Conservation (phyloP, 2,888 invertebrate genomes). For the Melolontha melolontha region DNA sequence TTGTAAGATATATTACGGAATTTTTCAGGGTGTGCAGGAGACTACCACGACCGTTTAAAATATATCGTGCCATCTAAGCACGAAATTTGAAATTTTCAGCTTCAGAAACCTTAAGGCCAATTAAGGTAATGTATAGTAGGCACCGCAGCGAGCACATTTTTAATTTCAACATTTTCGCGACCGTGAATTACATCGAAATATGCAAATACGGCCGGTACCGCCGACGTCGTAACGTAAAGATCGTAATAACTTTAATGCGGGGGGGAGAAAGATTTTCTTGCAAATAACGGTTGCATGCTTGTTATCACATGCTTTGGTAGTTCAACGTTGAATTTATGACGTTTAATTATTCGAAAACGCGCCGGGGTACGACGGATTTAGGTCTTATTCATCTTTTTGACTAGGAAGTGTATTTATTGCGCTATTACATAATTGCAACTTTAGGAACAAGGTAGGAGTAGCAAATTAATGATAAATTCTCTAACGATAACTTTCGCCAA, state of each 20-base stretch:
- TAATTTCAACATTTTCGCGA: slow-evolving; percentile 50
- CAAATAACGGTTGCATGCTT: slow-evolving; percentile 11
- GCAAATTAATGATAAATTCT: no score
- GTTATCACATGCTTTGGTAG: slow-evolving; percentile 19
- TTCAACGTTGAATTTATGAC: slow-evolving; percentile 13
- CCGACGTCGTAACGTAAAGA: slow-evolving; percentile 17
- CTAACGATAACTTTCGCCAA: no score
- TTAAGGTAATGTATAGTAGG: slow-evolving; percentile 52
- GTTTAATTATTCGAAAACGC: slow-evolving; percentile 13
- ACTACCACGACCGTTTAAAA: no score
- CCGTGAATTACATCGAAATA: slow-evolving; percentile 49
- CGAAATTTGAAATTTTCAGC: slow-evolving; percentile 55
- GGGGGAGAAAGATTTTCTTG: no score
- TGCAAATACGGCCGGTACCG: slow-evolving; percentile 50
- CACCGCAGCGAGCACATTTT: slow-evolving; percentile 51
- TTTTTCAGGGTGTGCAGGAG: no score
- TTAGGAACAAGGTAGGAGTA: no score
- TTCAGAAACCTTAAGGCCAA: slow-evolving; percentile 52
- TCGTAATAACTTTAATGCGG: slow-evolving; percentile 44
- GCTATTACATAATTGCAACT: no score
- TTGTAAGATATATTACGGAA: no score
- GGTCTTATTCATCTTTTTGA: no score
- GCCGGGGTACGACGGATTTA: no score
- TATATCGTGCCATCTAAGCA: slow-evolving; percentile 49
- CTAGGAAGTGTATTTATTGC: no score